Evolutionary conservation across 1,140 invertebrate species (phyloP).

Genomic region (Hestina assimilis): DNA sequence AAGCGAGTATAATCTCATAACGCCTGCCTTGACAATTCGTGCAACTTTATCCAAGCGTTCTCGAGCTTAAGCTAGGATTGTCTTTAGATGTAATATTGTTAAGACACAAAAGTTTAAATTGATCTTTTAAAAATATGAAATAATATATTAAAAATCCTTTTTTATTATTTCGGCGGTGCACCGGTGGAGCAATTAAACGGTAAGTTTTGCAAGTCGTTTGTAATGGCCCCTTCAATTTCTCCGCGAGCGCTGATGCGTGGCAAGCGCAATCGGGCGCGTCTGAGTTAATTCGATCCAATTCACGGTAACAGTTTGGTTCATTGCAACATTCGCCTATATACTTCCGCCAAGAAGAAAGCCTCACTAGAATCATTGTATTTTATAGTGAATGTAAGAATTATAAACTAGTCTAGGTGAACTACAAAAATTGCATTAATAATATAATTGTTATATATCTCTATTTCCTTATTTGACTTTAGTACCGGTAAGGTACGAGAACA

Average conservation of each 20-base stretch:
- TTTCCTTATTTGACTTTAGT: background rate
- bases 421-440: too few relatives aligned
- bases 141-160: background rate
- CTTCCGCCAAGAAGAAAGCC: constrained; percentile 56
- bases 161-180: background rate
- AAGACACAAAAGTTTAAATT: too few relatives aligned
- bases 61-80: background rate
- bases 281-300: constrained; percentile 70
- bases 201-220: constrained; percentile 67
- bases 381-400: background rate
- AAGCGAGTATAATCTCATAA: constrained; percentile 61
- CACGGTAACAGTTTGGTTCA: constrained; percentile 48
- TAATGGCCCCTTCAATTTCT: constrained; percentile 71
- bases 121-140: background rate
- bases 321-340: constrained; percentile 60
- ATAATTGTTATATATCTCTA: background rate
- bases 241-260: constrained; percentile 60
- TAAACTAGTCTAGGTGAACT: background rate
- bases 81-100: background rate
- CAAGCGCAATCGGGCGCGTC: constrained; percentile 71
- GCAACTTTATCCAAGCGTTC: constrained; percentile 36
- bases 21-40: constrained; percentile 51
- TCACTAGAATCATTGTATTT: background rate
- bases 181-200: constrained; percentile 15
- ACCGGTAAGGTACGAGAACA: constrained; percentile 45